Percentiles rank a stretch among this genome's conserved stretches.
These are phyloP conservation scores for Sebastes glaucus DNA, from an alignment of 2,797 vertebrate species.

Conservation along the genomic window DNA sequence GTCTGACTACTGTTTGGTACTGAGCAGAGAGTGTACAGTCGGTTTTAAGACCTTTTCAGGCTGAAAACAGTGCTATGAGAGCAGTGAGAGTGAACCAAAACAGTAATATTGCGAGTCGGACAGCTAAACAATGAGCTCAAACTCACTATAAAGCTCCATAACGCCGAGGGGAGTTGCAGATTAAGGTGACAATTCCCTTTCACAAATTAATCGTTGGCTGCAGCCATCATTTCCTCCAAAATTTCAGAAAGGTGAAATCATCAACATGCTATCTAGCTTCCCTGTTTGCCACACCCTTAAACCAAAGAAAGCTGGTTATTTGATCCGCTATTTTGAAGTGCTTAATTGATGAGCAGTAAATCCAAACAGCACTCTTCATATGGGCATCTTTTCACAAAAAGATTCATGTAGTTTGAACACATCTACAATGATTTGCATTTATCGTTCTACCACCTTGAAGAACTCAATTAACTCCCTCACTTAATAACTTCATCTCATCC, in stretches of 20 bases:
- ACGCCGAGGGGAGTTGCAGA: accelerated
- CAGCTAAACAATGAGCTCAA: not conserved
- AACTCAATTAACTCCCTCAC: not conserved
- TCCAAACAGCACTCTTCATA: not conserved
- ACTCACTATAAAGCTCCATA: not conserved
- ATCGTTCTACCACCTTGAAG: not conserved
- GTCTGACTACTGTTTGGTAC: not conserved
- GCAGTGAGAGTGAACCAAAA: not conserved
- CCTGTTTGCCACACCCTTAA: not conserved
- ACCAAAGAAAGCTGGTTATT: not conserved
- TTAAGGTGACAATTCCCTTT: not conserved
- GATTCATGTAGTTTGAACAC: not conserved
- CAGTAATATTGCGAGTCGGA: not conserved
- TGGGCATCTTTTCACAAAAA: not conserved
- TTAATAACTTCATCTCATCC: not conserved
- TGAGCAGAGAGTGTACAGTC: not conserved
- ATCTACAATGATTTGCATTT: not conserved
- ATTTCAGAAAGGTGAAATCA: not conserved
- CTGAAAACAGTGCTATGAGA: not conserved
- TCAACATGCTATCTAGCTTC: not conserved
- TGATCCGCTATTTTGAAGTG: not conserved
- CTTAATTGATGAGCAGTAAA: not conserved
- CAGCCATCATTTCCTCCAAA: not conserved
- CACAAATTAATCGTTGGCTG: not conserved
- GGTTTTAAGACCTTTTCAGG: not conserved